Evolutionary conservation across 2,888 invertebrate genomes (phyloP).

Genomic region (Chymomyza caudatula): DNA sequence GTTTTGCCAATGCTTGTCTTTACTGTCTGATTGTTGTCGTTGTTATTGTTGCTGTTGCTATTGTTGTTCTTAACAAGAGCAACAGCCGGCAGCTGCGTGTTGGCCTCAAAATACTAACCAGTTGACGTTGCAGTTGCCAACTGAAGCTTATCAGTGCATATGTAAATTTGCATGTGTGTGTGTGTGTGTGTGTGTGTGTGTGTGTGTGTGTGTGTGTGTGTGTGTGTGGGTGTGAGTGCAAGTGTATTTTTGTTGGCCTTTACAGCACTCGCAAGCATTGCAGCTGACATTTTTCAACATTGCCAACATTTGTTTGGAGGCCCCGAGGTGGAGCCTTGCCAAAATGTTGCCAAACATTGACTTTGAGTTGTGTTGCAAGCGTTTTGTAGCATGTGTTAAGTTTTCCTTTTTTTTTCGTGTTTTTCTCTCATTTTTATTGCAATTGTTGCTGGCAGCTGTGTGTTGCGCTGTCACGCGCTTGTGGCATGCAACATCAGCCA

Average conservation of each 20-base stretch:
- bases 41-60: conserved; percentile 25
- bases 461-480: not conserved
- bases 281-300: conserved; percentile 52
- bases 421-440: not conserved
- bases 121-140: not conserved
- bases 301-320: conserved; percentile 22
- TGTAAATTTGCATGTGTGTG: not conserved
- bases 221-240: too few relatives aligned
- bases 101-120: conserved; percentile 4
- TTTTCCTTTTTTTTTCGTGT: not conserved
- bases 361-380: conserved; percentile 51
- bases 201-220: not conserved
- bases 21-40: not conserved
- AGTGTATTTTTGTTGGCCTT: not conserved
- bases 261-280: conserved; percentile 23
- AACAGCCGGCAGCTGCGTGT: conserved; percentile 51
- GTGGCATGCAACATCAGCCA: not conserved
- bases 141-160: not conserved
- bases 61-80: conserved; percentile 51
- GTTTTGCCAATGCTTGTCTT: not conserved
- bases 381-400: conserved; percentile 25
- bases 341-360: conserved; percentile 51
- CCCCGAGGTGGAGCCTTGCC: not conserved
- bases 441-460: conserved; percentile 9
- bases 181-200: too few relatives aligned